These are phyloP conservation scores for Microhierax caerulescens DNA, from an alignment of 2,797 vertebrate genomes.

Conservation along the genomic window DNA sequence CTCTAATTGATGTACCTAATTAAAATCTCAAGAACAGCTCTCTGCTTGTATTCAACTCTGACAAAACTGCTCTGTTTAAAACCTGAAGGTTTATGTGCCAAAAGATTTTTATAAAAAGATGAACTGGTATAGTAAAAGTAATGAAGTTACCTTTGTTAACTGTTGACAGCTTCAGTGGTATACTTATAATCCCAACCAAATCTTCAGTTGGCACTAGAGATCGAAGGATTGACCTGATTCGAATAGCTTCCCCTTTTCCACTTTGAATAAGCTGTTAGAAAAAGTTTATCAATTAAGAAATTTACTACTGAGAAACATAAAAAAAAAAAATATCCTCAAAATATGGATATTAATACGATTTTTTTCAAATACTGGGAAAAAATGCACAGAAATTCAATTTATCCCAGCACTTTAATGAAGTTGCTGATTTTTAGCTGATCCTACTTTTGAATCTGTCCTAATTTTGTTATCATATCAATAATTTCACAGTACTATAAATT, in stretches of 20 bases:
- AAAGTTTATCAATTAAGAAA: neutral
- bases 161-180: slow-evolving; percentile 90
- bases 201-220: slow-evolving; percentile 96
- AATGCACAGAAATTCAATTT: neutral
- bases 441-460: neutral
- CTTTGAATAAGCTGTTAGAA: slow-evolving; percentile 92
- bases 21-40: neutral
- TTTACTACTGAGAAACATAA: neutral
- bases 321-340: neutral
- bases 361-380: neutral
- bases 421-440: neutral
- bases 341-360: neutral
- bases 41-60: neutral
- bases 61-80: neutral
- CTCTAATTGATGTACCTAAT: neutral
- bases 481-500: neutral
- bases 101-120: neutral
- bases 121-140: neutral
- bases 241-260: slow-evolving; percentile 96
- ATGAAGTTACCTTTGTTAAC: slow-evolving; percentile 89
- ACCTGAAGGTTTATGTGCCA: neutral
- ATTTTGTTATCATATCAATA: neutral
- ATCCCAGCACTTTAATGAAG: neutral
- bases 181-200: slow-evolving; percentile 97
- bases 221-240: slow-evolving; percentile 95